Evolutionary conservation across 2,797 vertebrate species (phyloP), one percentile per base, ranked within the genome.

Genomic region (Mus minutoides): DNA sequence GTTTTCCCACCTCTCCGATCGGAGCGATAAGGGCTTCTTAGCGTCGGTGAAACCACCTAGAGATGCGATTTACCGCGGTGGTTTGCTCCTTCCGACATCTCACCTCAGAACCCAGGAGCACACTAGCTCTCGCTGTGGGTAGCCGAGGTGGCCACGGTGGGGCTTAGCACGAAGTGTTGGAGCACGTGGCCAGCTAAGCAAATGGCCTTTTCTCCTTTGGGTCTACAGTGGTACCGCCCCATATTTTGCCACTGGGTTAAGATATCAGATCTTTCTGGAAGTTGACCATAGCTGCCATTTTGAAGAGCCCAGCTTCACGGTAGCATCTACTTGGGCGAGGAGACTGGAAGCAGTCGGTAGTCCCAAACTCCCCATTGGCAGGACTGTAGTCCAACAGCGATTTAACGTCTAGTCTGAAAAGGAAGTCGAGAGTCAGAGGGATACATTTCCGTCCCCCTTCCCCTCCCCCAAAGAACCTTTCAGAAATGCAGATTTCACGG

Each of bases 401-500:
- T 56, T 94, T 67, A 77, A 79, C 2, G 13, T 85, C 76, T 83
- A 73, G n/a, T 7, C 69, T 6, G 1, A 24, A 67, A n/a, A 80
- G 54, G 67, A 84, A 6, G 31, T 46, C 80, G 62, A 75, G 49
- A 40, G 86, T 93, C 34, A 43, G 31, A 71, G 58, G 26, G 17
- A 43, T 31, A 60, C 80, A 52, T 77, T 64, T 75, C 43, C 87
- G 62, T 80, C 37, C 54, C 17, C 64, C 29, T 12, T 60, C 43
- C 56, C 12, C 22, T 52, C 26, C 9, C n/a, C n/a, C 34, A 7
- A 3, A 62, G 90, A 95, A 78, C 75, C 52, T 77, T 43, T 96
- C 75, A 90, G 91, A 95, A 96, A 95, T 94, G 92, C 71, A 96
- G 29, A 96, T 97, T 94, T 85, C 49, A 56, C 86, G 14, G 29